Evolutionary conservation across 2,113 vertebrate genomes (phyloP).

Genomic region (Urocynchramus pylzowi): DNA sequence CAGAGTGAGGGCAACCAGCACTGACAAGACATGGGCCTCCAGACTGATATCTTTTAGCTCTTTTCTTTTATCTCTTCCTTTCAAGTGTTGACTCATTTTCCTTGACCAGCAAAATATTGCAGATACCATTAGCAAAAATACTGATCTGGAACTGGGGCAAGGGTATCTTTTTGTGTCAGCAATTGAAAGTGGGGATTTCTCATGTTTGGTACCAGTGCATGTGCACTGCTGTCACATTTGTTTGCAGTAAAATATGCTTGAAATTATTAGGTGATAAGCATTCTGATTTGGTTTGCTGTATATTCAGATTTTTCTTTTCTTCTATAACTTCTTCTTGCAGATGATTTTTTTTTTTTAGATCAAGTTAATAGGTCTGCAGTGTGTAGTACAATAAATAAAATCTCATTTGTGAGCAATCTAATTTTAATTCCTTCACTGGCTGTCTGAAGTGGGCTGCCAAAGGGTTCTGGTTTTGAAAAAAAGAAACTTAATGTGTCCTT

Average conservation of each 20-base stretch:
- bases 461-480: not conserved
- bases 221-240: not conserved
- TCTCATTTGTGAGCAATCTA: not conserved
- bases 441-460: not conserved
- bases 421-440: not conserved
- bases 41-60: not conserved
- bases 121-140: not conserved
- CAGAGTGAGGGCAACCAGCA: not conserved
- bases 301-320: not conserved
- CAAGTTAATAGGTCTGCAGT: not conserved
- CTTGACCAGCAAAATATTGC: not conserved
- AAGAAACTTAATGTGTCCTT: not conserved
- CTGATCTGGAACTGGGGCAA: not conserved
- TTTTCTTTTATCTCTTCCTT: not conserved
- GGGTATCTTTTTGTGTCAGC: not conserved
- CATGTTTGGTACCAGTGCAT: not conserved
- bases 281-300: not conserved
- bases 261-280: not conserved
- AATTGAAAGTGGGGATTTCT: not conserved
- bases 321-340: not conserved
- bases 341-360: not conserved
- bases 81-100: not conserved
- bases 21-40: not conserved
- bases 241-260: not conserved
- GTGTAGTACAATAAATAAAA: not conserved